Base-by-base conservation (phyloP, 1,140 invertebrate genomes). In the Ganaspis sp. region DNA sequence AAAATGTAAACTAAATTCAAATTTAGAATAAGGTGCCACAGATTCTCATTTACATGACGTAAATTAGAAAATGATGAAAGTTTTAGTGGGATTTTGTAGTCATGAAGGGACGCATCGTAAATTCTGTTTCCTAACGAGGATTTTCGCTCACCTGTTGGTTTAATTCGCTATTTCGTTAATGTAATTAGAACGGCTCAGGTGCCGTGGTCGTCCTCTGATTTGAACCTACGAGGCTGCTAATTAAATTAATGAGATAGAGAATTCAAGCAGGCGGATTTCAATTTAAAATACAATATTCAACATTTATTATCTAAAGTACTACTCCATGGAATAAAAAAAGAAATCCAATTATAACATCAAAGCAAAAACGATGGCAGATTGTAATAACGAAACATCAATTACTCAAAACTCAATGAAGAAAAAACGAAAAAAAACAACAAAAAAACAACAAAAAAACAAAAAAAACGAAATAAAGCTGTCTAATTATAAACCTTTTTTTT, bases 131-230 rank as follows among this genome's bases (percentile, higher is more conserved):
- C 37, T 49, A 38, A 17, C 64, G 19, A 34, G 49, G 49, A 74
- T 74, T 74, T 69, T 69, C 49, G 64, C 69, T 77, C 76, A 77
- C 76, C 76, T 77, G 76, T 74, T 77, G 76, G 69, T 69, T 73
- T 49, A 17, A 23, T 70, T 70, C 29, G 23, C 64, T n/a, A 45
- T n/a, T 71, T 58, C 38, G 73, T 74, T 78, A 78, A 78, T 78
- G 70, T 75, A 75, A 78, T 78, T 78, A 78, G 70, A 70, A 17
- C 12, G 34, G 23, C 37, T 74, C 37, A 69, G 72, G 9, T 64
- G 72, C 42, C 15, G 34, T 49, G 73, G 23, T 12, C n/a, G 29
- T 53, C 12, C 70, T 40, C 21, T 19, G 70, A 40, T 58, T 69
- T 21, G 17, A 38, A n/a, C 23, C 19, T 42, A 45, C 40, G 45